Base-by-base conservation (phyloP, 2,797 vertebrate genomes). In the Darevskia mixta region DNA sequence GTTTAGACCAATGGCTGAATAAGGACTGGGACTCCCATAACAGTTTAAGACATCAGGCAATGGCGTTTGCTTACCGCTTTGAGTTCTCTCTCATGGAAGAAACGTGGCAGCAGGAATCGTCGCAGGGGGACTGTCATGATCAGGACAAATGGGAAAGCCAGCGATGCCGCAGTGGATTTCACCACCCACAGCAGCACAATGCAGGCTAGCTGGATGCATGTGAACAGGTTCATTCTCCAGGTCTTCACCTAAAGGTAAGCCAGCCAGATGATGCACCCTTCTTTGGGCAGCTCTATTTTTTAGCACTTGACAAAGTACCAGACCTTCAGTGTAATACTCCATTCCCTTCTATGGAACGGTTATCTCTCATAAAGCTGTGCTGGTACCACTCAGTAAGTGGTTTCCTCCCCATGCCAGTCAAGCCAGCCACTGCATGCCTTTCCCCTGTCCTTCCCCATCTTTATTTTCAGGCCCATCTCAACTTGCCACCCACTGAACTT, bases 141-240 rank as follows among this genome's bases (percentile, higher is more conserved):
- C 95, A 99, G 97, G 96, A 99, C 96, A 71, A 99, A 99, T 90
- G 99, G 99, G 93, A 99, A 99, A 20, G 99, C 99, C 93, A 99
- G 95, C 0, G 99, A 99, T 38, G 97, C 98, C 73, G 96, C 97
- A 0, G 99, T 99, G 45, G 99, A 99, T 96, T 99, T 99, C 90
- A 99, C 98, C 85, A 98, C 98, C 99, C 99, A 99, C 89, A 99
- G 97, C 75, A 99, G 95, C 25, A 98, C 97, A 5, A 99, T 98
- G 96, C 99, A 99, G 76, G 96, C 93, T 96, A 99, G 95, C 96
- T 99, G 99, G 94, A 98, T 98, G 93, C 98, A 96, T 88, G 99
- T 99, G 95, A 99, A 99, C 96, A 99, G 97, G 95, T 99, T 99
- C 99, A 99, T 99, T 41, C 98, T 97, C 99, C 98, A 99, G 1